A percentile compares a stretch with the other conserved stretches of the same genome.
Conservation (phyloP, 1,140 invertebrate species). For the Penaeus indicus region DNA sequence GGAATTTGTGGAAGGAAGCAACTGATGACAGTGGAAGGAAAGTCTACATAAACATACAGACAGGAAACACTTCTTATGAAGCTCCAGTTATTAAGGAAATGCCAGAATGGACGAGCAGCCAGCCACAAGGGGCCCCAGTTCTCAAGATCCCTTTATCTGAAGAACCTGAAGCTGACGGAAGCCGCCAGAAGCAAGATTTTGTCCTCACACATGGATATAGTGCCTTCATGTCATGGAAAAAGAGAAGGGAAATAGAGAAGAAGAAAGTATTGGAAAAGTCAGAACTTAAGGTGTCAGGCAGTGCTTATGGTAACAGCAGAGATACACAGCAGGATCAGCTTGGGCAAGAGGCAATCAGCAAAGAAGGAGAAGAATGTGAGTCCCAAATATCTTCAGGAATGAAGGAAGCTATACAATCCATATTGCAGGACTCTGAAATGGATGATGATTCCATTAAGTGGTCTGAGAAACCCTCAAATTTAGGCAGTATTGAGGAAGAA, state of each 20-base stretch:
- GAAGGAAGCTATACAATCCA: constrained; percentile 10
- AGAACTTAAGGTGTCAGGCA: not conserved
- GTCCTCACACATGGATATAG: constrained; percentile 40
- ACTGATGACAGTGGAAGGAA: constrained; percentile 36
- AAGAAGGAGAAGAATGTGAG: not conserved
- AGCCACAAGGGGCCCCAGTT: constrained; percentile 40
- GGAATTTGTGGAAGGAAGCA: constrained; percentile 33
- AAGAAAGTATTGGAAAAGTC: not conserved
- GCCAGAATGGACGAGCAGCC: constrained; percentile 50
- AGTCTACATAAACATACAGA: constrained; percentile 40
- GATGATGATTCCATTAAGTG: constrained; percentile 41
- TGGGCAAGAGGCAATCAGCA: not conserved
- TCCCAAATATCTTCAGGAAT: not conserved
- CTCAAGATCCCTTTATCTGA: constrained; percentile 44
- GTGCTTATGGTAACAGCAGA: not conserved
- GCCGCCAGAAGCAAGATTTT: constrained; percentile 20
- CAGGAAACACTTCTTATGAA: constrained; percentile 55
- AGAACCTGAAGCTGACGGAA: constrained; percentile 1
- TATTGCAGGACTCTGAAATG: constrained; percentile 34
- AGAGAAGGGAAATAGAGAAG: constrained; percentile 39
- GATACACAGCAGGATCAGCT: not conserved
- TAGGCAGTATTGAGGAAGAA: not conserved
- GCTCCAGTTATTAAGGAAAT: constrained; percentile 4
- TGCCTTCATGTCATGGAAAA: constrained; percentile 47
- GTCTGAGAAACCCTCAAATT: constrained; percentile 24